These are phyloP conservation scores for Benthosema pterotum DNA, from an alignment of 2,797 vertebrate genomes.

Conservation along the genomic window DNA sequence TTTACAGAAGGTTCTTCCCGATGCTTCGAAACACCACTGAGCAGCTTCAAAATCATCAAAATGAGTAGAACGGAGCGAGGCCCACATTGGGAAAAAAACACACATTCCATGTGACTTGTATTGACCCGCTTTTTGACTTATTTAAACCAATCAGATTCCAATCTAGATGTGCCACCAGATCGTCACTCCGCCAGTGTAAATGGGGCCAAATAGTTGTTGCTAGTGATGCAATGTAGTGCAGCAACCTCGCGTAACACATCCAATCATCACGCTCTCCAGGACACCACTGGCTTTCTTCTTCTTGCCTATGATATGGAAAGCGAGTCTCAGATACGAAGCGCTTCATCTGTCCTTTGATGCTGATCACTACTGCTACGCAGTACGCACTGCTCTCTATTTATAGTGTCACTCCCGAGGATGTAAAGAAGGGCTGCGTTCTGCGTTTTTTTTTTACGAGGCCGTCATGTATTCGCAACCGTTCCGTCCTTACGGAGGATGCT, in stretches of 20 bases:
- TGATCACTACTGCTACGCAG: conserved; percentile 31
- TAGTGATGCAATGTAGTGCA: conserved; percentile 18
- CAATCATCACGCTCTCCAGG: conserved; percentile 27
- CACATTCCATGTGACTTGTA: too few relatives aligned
- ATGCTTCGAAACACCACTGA: too few relatives aligned
- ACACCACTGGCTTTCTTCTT: conserved; percentile 35
- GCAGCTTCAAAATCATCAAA: too few relatives aligned
- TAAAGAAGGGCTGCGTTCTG: conserved; percentile 37
- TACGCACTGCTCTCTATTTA: conserved; percentile 48
- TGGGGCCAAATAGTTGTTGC: conserved; percentile 21
- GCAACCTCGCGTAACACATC: conserved; percentile 18
- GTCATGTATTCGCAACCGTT: conserved; percentile 26
- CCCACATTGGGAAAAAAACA: too few relatives aligned
- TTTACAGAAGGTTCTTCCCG: too few relatives aligned
- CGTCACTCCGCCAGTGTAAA: too few relatives aligned
- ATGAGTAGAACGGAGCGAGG: too few relatives aligned
- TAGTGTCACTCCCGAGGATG: conserved; percentile 27
- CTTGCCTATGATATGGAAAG: conserved; percentile 63
- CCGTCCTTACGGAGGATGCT: conserved; percentile 24
- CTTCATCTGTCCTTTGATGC: conserved; percentile 62
- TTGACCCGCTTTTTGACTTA: too few relatives aligned
- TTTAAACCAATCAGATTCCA: too few relatives aligned
- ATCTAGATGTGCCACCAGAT: too few relatives aligned
- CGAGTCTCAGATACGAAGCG: conserved; percentile 52
- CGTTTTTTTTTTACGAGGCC: conserved; percentile 34